These are phyloP conservation scores for Heteromormyrus szaboi DNA, from an alignment of 2,797 vertebrate species.

Conservation along the genomic window DNA sequence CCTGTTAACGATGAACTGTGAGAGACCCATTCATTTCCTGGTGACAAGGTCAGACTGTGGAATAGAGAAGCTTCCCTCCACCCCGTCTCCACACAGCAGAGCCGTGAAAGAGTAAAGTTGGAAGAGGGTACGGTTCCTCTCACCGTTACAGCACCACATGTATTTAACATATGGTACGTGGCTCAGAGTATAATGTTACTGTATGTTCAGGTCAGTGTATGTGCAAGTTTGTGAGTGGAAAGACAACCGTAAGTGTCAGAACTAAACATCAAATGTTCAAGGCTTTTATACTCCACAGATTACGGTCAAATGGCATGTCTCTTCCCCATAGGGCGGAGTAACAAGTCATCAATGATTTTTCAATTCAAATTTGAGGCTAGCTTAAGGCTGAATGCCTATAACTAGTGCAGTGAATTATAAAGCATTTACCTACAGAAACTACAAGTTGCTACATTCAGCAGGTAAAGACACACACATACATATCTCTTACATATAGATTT, in stretches of 20 bases:
- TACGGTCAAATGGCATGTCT: neutral
- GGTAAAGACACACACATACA: conserved; percentile 6
- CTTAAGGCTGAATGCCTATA: neutral
- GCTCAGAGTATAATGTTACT: conserved; percentile 24
- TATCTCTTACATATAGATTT: conserved; percentile 6
- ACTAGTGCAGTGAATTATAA: neutral
- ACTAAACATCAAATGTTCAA: neutral
- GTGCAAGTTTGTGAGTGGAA: neutral
- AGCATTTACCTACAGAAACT: neutral
- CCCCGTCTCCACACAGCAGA: conserved; percentile 44
- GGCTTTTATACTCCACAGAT: neutral
- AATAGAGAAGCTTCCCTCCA: conserved; percentile 65
- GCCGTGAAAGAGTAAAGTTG: conserved; percentile 28
- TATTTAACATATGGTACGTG: neutral
- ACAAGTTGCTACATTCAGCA: neutral
- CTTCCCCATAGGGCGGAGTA: neutral
- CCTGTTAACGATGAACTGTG: conserved; percentile 75
- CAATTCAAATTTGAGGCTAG: neutral
- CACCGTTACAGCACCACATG: neutral
- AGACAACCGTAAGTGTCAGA: neutral
- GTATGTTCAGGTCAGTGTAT: conserved; percentile 19
- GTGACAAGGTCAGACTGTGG: conserved; percentile 71
- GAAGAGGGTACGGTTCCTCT: neutral
- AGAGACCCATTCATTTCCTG: conserved; percentile 74
- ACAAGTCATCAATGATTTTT: neutral